Evolutionary conservation across 1,140 invertebrate genomes (phyloP), one percentile per base, ranked within the genome.

Genomic region (Mercenaria mercenaria): DNA sequence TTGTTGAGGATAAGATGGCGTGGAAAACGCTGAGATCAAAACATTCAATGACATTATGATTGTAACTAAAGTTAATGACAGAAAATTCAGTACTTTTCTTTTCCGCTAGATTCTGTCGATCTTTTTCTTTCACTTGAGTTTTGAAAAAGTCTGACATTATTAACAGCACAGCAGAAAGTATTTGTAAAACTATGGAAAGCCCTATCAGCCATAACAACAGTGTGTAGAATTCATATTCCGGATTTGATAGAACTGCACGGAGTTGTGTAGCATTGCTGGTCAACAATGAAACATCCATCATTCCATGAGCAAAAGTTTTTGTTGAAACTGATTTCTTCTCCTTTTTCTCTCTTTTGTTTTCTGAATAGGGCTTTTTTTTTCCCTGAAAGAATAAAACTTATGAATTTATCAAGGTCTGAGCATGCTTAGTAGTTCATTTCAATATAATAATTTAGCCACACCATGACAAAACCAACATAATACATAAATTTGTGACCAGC

Each of bases 201-300:
- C 43, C 37, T 20, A 90, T 90, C 32, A 90, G 74, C 69, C 43
- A 59, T 26, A 90, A n/a, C 6, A 90, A 32, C 3, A 81, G 52
- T 39, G 41, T 50, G 52, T 86, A 90, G 47, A 90, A 90, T 32
- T 90, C 76, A 50, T 86, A 39, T 23, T 72, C 77, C 10, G 76
- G 76, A 72, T 90, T 59, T 0, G 74, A 52, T 0, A 90, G 83
- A 4, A 81, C 76, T 34, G 82, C 37, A 18, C 89, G 74, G 15
- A 90, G 77, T 41, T 90, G 89, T 13, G 89, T 67, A 3, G 89
- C 82, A 72, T 86, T 90, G 29, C 81, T 85, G 11, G 82, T 90
- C 37, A 90, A 47, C 8, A 90, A 82, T 6, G 89, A 90, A 20
- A 90, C 89, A 72, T 90, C 89, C 89, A 90, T 90, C 89, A 90